Evolutionary conservation across 2,113 vertebrate species (phyloP), one percentile per base, ranked within the genome.

Genomic region (Alethe diademata): DNA sequence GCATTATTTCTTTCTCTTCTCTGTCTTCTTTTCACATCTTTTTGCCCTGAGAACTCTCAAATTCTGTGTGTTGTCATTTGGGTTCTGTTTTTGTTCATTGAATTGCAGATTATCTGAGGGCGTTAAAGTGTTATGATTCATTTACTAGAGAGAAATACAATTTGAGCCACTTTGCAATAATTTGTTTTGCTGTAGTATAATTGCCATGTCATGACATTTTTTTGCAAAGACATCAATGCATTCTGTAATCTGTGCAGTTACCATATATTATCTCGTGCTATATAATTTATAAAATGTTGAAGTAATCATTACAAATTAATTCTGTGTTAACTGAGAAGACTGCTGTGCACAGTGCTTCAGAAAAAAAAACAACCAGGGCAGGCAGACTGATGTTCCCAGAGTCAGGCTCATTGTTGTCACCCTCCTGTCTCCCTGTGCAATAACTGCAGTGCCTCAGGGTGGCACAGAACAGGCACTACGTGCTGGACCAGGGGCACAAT

Each of bases 251-350:
- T 90, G 40, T 90, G 56, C 29, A 93, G 88, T 97, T 95, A 91
- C 89, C 43, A 64, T 67, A 74, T 94, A 93, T 90, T 96, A 93
- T 91, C 75, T n/a, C 45, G 80, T 64, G 95, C 38, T 69, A 92
- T 95, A 72, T 96, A 96, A 97, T 97, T 97, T 96, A 91, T 88
- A 91, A 95, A 94, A 95, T 90, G 60, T 62, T 86, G 53, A 93
- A 87, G 50, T 86, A 92, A 97, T 95, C 95, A 90, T 94, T 95
- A 86, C 13, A 93, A 92, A 95, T 94, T 96, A 92, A 93, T 87
- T 95, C 90, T 86, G 40, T 80, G 66, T 96, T 96, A 95, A 83
- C 36, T 78, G 40, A 31, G 57, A 93, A 96, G 67, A 91, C 69
- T 86, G 33, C 81, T 96, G 42, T 51, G 47, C 38, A 65, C 43